Percentiles rank a stretch among this genome's conserved stretches.
Conservation (phyloP, 2,888 invertebrate genomes). For the Drosophila crucigera region DNA sequence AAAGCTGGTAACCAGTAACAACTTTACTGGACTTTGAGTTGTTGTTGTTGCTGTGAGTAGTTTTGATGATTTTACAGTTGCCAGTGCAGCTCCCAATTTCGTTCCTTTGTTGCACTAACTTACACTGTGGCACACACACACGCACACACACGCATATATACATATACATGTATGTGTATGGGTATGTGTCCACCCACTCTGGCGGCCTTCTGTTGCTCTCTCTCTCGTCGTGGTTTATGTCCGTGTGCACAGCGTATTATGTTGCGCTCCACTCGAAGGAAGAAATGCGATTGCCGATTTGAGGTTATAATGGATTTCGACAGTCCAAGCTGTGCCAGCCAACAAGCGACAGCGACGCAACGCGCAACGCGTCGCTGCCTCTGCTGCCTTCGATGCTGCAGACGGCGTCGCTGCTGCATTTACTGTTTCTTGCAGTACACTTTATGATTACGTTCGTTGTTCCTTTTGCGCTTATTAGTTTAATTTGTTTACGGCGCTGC, state of each 20-base stretch:
- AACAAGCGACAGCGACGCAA: constrained; percentile 36
- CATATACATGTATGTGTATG: not conserved
- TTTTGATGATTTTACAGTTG: constrained; percentile 57
- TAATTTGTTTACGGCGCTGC: constrained; percentile 70
- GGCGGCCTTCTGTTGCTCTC: constrained; percentile 12
- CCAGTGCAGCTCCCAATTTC: constrained; percentile 22
- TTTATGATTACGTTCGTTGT: constrained; percentile 68
- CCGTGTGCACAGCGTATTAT: constrained; percentile 52
- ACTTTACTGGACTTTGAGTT: constrained; percentile 31
- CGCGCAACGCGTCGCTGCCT: constrained; percentile 23
- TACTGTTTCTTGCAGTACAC: constrained; percentile 55
- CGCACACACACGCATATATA: not conserved
- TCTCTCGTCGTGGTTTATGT: constrained; percentile 50
- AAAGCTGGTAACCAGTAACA: constrained; percentile 46
- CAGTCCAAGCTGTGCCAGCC: constrained; percentile 74
- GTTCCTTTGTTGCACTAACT: constrained; percentile 40
- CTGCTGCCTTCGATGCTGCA: constrained; percentile 30
- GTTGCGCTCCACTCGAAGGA: constrained; percentile 78
- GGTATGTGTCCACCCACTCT: constrained; percentile 12
- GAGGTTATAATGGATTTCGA: constrained; percentile 83
- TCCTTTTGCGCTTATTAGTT: constrained; percentile 77
- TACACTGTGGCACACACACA: constrained; percentile 21
- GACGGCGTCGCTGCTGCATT: constrained; percentile 22
- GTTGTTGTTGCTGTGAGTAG: constrained; percentile 33
- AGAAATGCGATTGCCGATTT: constrained; percentile 82